Evolutionary conservation across 2,797 vertebrate genomes (phyloP), one percentile per base, ranked within the genome.

Genomic region (Enteromius paludinosus): DNA sequence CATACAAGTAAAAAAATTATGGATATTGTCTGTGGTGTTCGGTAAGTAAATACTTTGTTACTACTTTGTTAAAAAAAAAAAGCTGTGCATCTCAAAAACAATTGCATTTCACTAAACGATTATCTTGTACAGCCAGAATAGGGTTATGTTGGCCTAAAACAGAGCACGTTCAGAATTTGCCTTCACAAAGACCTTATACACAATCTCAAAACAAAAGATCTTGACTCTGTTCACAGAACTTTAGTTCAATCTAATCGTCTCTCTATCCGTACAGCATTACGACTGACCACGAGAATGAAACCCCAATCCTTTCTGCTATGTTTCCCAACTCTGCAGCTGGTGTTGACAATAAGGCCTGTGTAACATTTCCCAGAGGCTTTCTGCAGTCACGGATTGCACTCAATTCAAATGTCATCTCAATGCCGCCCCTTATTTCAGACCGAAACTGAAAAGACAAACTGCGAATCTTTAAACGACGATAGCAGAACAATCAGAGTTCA

Each of bases 301-400:
- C 77, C 79, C 30, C 43, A 64, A 77, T 75, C 83, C 78, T 81
- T 88, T 82, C 75, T 79, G 85, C 81, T 35, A 77, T 72, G 82
- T 79, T 86, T 84, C 86, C 69, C 66, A 41, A 20, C 45, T 30
- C 38, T 71, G 79, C 88, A 89, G 87, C 90, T 90, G 88, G 61
- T 59, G 25, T 30, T 49, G 47, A 90, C 87, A 89, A 89, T 82
- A 86, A 89, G 69, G 41, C 66, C 83, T 89, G 88, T 87, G 82
- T 86, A 78, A 30, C 83, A 70, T 77, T 69, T 77, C 79, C 82
- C 75, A 81, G 59, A 83, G 82, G 79, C 47, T 54, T 79, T 81
- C 61, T 79, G 82, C 72, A 84, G 80, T 87, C 75, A 83, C 81
- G 74, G 73, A 87, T 41, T 11, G 43, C 68, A 33, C 65, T 84